Percentiles rank a stretch among this genome's conserved stretches.
These are phyloP conservation scores for Neoscelio sp. DNA, from an alignment of 2,888 invertebrate species.

Conservation along the genomic window DNA sequence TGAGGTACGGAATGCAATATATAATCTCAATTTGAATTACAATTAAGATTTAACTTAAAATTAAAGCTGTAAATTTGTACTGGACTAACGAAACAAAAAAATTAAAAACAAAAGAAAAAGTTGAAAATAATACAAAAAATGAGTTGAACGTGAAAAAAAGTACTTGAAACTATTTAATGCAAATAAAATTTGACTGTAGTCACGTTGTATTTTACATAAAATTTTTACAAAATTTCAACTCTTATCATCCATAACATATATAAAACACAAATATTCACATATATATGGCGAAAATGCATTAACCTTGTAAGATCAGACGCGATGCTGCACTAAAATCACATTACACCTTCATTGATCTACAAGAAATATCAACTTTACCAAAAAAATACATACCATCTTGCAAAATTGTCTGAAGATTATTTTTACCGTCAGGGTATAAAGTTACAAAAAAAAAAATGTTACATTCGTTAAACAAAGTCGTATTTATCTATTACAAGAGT, in stretches of 20 bases:
- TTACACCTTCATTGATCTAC: slow-evolving; percentile 64
- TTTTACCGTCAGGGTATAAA: slow-evolving; percentile 48
- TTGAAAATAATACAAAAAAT: neutral
- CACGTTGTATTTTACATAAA: slow-evolving; percentile 66
- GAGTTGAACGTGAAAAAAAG: slow-evolving; percentile 28
- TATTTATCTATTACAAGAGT: slow-evolving; percentile 55
- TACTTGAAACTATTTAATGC: slow-evolving; percentile 55
- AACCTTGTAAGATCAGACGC: slow-evolving; percentile 57
- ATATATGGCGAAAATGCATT: slow-evolving; percentile 63
- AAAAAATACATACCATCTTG: slow-evolving; percentile 34
- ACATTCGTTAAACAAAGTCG: slow-evolving; percentile 56
- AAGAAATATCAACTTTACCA: slow-evolving; percentile 52
- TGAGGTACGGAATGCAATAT: slow-evolving; percentile 57
- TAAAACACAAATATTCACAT: slow-evolving; percentile 66
- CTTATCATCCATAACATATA: slow-evolving; percentile 65
- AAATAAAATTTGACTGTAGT: slow-evolving; percentile 61
- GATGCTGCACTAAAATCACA: slow-evolving; percentile 59
- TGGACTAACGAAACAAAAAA: slow-evolving; percentile 26
- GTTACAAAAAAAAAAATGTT: slow-evolving; percentile 54
- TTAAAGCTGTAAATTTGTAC: slow-evolving; percentile 55
- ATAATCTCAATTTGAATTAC: slow-evolving; percentile 58
- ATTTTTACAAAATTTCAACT: slow-evolving; percentile 66
- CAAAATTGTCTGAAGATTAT: slow-evolving; percentile 40
- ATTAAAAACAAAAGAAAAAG: neutral
- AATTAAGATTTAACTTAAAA: slow-evolving; percentile 48